Conservation (phyloP, 2,113 vertebrate species). For the Hydropotes inermis region DNA sequence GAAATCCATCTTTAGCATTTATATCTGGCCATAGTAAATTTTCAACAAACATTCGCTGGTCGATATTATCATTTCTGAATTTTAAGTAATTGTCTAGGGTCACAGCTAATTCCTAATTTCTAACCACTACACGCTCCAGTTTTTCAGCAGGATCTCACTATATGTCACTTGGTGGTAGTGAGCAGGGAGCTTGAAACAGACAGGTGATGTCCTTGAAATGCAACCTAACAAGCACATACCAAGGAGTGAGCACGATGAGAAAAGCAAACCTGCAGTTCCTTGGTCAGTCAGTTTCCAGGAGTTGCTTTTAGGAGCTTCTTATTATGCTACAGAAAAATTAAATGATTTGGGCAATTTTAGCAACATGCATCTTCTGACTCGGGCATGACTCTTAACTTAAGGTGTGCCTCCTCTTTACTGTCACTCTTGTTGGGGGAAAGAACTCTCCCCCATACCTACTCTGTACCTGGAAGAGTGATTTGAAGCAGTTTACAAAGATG, state of each 20-base stretch:
- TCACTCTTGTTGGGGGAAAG: background rate
- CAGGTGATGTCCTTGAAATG: background rate
- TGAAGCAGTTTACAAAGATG: background rate
- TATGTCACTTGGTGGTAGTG: background rate
- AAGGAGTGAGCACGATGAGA: background rate
- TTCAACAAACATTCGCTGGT: background rate
- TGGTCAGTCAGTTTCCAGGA: background rate
- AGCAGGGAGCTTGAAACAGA: background rate
- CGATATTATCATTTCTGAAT: background rate
- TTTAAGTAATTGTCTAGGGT: background rate
- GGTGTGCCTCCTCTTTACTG: background rate
- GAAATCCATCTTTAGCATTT: background rate
- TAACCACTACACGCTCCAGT: background rate
- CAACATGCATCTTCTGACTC: background rate
- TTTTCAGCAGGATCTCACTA: background rate
- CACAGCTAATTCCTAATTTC: background rate
- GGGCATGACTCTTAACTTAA: background rate
- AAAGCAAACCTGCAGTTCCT: background rate
- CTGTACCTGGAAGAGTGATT: background rate
- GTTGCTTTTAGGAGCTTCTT: background rate
- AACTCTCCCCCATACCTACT: background rate
- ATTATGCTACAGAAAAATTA: background rate
- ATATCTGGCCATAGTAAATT: background rate
- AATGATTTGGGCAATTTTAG: background rate
- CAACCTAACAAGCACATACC: background rate